Evolutionary conservation across 2,888 invertebrate species (phyloP).

Genomic region (Himalopsyche tibetana): DNA sequence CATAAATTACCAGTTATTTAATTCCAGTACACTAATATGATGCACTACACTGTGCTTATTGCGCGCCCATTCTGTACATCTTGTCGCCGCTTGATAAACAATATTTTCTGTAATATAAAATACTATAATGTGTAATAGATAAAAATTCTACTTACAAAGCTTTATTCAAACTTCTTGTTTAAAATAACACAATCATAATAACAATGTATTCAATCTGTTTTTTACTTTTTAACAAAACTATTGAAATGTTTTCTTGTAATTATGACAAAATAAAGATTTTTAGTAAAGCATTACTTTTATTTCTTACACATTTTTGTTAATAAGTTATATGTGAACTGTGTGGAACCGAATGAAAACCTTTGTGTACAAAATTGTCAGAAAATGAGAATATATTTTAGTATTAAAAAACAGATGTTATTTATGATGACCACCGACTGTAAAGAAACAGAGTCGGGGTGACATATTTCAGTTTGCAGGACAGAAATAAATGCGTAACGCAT

Average conservation of each 20-base stretch:
- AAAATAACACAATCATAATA: neutral
- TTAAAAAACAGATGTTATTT: too few relatives aligned
- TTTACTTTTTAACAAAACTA: neutral
- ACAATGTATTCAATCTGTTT: neutral
- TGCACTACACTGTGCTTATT: too few relatives aligned
- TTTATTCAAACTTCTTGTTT: neutral
- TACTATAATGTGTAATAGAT: conserved; percentile 4
- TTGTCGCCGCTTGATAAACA: neutral
- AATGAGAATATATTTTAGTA: too few relatives aligned
- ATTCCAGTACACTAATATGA: too few relatives aligned
- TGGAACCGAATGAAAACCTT: neutral
- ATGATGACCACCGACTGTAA: neutral
- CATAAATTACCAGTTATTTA: too few relatives aligned
- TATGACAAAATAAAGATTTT: conserved; percentile 3
- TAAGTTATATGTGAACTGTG: neutral
- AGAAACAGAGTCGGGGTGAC: neutral
- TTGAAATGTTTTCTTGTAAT: conserved; percentile 20
- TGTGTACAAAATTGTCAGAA: too few relatives aligned
- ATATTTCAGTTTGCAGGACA: neutral
- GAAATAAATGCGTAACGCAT: too few relatives aligned
- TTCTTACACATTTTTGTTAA: conserved; percentile 22
- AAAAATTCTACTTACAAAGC: neutral
- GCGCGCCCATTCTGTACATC: neutral
- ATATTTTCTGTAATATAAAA: too few relatives aligned
- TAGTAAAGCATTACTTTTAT: conserved; percentile 13